Base-by-base conservation (phyloP, 2,797 vertebrate species). In the Malacoraja senta region DNA sequence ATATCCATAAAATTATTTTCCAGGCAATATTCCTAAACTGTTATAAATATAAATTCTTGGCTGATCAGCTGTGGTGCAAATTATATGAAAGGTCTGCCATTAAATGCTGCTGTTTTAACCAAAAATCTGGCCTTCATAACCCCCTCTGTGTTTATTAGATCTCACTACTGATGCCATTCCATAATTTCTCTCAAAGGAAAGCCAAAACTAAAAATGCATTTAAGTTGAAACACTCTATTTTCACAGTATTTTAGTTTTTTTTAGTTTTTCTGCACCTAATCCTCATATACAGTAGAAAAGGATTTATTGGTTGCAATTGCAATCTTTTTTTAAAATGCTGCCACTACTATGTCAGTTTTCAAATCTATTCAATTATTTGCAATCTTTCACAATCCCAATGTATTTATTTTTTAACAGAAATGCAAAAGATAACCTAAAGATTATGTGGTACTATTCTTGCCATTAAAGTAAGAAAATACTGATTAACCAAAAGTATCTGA, bases 351-450 rank as follows among this genome's bases (percentile, higher is more conserved):
- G 29, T 84, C 15, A 15, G 29, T 65, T 65, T 88, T 19, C 61
- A 88, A 86, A 86, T 63, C 12, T 63, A 86, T 86, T 63, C 83
- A 32, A 88, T 88, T 65, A 65, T 65, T n/a, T 88, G 58, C 58
- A 7, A 17, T 21, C 32, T n/a, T 86, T 63, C 12, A 8, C 32
- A 84, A 61, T 7, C 65, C n/a, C 19, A 88, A 26, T 72, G 19
- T 72, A 72, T 19, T 72, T 72, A 72, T 21, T 72, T 72, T 21
- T 72, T 72, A 19, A 19, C 1, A 72, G 0, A 19, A 21, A 72
- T 72, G 19, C 71, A 72, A 13, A 84, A 32, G 15, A 65, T 17
- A 88, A 15, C n/a, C 0, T 35, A 88, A 65, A 86, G n/a, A 15
- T 65, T n/a, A 65, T 17, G 7, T 21, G 17, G n/a, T 32, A 13